Conservation (phyloP, 1,140 invertebrate species). For the Drosophila murphyi region DNA sequence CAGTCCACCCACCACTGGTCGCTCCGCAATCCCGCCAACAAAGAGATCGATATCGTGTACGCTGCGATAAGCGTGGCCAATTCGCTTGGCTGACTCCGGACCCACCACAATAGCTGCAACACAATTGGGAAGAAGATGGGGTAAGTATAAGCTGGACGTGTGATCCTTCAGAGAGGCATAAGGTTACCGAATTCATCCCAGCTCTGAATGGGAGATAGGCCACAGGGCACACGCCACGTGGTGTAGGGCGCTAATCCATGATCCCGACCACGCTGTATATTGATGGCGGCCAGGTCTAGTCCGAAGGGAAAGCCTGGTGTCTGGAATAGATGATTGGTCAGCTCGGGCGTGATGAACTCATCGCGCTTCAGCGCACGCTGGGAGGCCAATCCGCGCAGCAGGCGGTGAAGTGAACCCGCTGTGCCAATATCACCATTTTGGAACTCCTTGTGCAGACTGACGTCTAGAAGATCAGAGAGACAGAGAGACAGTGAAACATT, state of each 20-base stretch:
- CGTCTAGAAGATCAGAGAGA: constrained; percentile 86
- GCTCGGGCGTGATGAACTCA: constrained; percentile 92
- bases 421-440: constrained; percentile 87
- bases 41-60: constrained; percentile 97
- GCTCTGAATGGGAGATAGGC: constrained; percentile 88
- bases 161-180: not conserved
- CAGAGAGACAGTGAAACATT: not conserved
- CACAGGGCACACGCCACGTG: constrained; percentile 92
- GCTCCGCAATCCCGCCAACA: constrained; percentile 93
- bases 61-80: constrained; percentile 88
- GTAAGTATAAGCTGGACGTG: not conserved
- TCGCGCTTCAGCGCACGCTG: constrained; percentile 92
- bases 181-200: constrained; percentile 89
- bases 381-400: constrained; percentile 90
- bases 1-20: constrained; percentile 91
- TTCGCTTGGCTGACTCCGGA: constrained; percentile 87
- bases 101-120: constrained; percentile 88
- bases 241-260: constrained; percentile 95
- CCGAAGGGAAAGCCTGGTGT: constrained; percentile 89
- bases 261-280: constrained; percentile 95
- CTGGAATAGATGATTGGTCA: constrained; percentile 95
- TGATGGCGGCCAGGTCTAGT: constrained; percentile 95
- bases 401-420: constrained; percentile 91
- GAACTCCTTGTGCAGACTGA: constrained; percentile 91
- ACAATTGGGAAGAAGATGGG: not conserved